Percentiles rank a stretch among this genome's conserved stretches.
Conservation (phyloP, 2,888 invertebrate species). For the Punctoribates punctum region DNA sequence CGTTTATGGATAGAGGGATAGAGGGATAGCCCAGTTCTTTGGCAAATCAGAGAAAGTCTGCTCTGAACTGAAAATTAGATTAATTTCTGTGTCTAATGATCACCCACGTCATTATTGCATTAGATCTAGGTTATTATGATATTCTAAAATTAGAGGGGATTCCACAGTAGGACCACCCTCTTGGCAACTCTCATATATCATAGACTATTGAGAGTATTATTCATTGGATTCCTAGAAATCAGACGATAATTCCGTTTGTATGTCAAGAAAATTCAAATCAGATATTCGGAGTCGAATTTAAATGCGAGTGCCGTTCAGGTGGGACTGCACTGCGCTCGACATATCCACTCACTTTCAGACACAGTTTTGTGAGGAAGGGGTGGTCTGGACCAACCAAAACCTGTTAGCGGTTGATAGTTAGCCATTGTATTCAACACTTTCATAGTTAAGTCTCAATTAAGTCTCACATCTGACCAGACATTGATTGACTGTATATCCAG, state of each 20-base stretch:
- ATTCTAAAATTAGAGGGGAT: too few relatives aligned
- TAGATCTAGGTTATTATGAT: too few relatives aligned
- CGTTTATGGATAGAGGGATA: neutral
- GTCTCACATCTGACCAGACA: neutral
- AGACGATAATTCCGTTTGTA: neutral
- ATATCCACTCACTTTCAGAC: neutral
- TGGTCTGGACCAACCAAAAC: neutral
- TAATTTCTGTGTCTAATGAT: too few relatives aligned
- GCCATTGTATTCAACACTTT: neutral
- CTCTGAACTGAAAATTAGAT: too few relatives aligned
- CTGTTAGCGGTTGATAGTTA: neutral
- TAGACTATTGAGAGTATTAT: neutral
- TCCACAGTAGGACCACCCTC: too few relatives aligned
- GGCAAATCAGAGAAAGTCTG: too few relatives aligned
- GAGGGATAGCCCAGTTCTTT: too few relatives aligned
- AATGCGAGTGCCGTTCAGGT: neutral
- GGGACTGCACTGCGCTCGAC: neutral
- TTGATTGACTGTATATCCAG: neutral
- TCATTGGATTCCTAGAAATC: neutral
- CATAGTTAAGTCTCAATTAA: neutral
- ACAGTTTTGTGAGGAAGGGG: neutral
- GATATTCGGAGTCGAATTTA: neutral
- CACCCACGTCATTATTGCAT: too few relatives aligned
- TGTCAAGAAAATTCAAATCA: neutral
- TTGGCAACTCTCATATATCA: neutral